A percentile compares a stretch with the other conserved stretches of the same genome.
Conservation (phyloP, 2,888 invertebrate species). For the Hydrotaea diabolus region DNA sequence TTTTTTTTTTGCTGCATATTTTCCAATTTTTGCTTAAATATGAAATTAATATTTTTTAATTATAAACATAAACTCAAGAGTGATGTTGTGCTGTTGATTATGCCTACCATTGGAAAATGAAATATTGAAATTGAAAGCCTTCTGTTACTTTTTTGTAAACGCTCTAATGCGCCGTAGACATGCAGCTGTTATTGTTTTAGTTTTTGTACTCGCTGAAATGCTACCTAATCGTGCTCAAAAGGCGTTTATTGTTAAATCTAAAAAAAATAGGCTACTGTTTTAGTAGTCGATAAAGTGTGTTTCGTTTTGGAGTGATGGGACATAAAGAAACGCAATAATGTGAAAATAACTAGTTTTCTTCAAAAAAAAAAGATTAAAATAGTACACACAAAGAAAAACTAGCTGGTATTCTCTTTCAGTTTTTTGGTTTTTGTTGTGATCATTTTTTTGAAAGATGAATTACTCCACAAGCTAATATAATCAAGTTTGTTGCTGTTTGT, state of each 20-base stretch:
- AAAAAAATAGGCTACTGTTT: neutral
- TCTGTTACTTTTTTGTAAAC: conserved; percentile 28
- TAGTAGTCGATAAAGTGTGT: neutral
- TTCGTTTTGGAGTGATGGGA: neutral
- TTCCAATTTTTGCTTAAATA: conserved; percentile 20
- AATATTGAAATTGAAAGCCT: conserved; percentile 26
- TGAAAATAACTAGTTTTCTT: too few species aligned
- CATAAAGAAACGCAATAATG: neutral
- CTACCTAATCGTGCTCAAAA: conserved; percentile 14
- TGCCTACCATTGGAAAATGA: neutral
- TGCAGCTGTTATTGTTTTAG: conserved; percentile 19
- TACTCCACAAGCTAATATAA: too few species aligned
- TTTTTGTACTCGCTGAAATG: neutral
- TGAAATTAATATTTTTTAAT: conserved; percentile 41
- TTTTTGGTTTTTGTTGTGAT: too few species aligned
- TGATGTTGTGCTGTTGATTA: conserved; percentile 25
- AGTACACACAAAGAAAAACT: too few species aligned
- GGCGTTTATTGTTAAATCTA: neutral
- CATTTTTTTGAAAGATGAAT: too few species aligned
- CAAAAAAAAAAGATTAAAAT: too few species aligned
- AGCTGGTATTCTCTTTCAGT: too few species aligned
- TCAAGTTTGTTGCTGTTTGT: too few species aligned
- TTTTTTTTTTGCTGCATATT: neutral
- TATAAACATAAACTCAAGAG: neutral
- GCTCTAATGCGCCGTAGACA: conserved; percentile 7